Evolutionary conservation across 2,888 invertebrate species (phyloP), one percentile per base, ranked within the genome.

Genomic region (Gymnoscelis rufifasciata): DNA sequence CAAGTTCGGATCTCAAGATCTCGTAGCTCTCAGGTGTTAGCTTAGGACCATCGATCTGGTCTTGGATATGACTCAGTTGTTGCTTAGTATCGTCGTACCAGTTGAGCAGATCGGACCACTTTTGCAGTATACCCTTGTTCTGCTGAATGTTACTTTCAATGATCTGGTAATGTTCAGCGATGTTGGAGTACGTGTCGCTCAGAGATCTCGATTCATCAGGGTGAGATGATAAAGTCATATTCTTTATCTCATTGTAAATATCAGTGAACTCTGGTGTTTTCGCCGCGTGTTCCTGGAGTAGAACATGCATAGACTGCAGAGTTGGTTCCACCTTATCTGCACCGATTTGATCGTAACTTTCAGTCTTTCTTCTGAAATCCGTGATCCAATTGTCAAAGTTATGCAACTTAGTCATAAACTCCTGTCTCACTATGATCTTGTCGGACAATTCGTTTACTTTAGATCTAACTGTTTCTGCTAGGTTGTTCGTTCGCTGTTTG

Each of bases 241-340:
- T 92, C 65, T 95, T 95, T 0, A 97, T 92, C 84, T 97, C 95
- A 57, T 93, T 92, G 60, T 95, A 94, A 56, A 97, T 94, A 1
- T 91, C 90, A 52, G 92, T 90, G 57, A 97, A 95, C 33, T 90
- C 90, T 0, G 94, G 92, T 61, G 94, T 93, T 64, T 95, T 94
- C 33, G 96, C 95, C 1, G 93, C 92, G 70, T 95, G 95, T 66
- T 97, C 97, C 75, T 95, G 94, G 43, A 95, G 84, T 14, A 96
- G 83, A 0, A 92, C 92, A 71, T 97, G 95, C 58, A 95, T 91
- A 0, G 93, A 91, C 66, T 95, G 94, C 7, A 97, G 78, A 26
- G 92, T 91, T 0, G 92, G 90, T 62, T 95, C 95, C 0, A 97
- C 93, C 71, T 94, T 93, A 64, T 95, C 95, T 0, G 94, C 91